A percentile compares a stretch with the other conserved stretches of the same genome.
These are phyloP conservation scores for Kryptopterus vitreolus DNA, from an alignment of 2,797 vertebrate species.

Conservation along the genomic window DNA sequence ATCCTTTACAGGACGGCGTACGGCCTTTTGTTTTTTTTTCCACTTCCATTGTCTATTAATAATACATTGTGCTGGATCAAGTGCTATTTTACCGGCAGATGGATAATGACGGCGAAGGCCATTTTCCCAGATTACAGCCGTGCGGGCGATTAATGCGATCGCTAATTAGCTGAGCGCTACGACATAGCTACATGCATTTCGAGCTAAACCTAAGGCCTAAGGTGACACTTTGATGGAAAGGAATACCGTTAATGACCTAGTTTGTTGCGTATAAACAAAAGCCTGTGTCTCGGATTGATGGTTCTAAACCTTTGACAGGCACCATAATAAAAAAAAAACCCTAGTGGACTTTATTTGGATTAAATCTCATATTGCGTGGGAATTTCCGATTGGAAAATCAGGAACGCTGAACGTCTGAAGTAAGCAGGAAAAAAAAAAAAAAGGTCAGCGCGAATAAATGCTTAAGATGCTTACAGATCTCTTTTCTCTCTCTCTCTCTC, in stretches of 20 bases:
- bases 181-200: too few relatives aligned
- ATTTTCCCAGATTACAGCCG: background rate
- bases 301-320: too few relatives aligned
- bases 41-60: background rate
- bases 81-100: background rate
- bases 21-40: too few relatives aligned
- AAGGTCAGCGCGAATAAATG: conserved; percentile 17
- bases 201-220: too few relatives aligned
- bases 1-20: background rate
- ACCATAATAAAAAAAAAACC: too few relatives aligned
- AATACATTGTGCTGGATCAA: background rate
- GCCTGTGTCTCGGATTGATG: too few relatives aligned
- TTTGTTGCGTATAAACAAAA: too few relatives aligned
- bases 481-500: background rate
- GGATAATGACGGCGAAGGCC: background rate
- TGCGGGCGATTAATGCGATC: background rate
- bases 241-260: too few relatives aligned
- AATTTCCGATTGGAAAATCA: background rate
- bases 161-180: background rate
- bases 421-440: background rate
- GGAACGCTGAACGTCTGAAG: background rate
- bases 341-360: background rate
- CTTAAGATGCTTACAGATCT: conserved; percentile 11
- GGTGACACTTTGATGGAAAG: too few relatives aligned
- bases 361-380: background rate